Conservation (phyloP, 2,888 invertebrate genomes). For the Onchidella celtica region DNA sequence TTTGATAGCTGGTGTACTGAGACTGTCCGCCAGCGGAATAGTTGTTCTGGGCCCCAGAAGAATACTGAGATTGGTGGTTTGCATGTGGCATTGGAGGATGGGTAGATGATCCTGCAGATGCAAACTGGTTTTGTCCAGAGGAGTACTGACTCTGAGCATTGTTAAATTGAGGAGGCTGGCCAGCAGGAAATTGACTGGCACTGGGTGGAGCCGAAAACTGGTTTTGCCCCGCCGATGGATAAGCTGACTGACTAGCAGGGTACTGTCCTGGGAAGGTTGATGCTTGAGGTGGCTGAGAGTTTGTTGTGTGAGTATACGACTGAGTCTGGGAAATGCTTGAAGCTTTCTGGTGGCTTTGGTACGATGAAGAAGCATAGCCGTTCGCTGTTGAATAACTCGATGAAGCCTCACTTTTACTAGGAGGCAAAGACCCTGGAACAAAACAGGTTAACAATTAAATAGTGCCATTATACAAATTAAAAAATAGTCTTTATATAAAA, state of each 20-base stretch:
- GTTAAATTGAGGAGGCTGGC: conserved; percentile 43
- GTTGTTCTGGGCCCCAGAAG: conserved; percentile 49
- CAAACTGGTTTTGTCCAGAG: conserved; percentile 56
- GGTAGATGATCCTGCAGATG: conserved; percentile 11
- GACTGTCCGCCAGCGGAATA: conserved; percentile 51
- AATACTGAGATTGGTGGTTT: conserved; percentile 52
- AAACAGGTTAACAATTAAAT: conserved; percentile 21
- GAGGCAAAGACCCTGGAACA: conserved; percentile 59
- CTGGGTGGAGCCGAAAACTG: conserved; percentile 53
- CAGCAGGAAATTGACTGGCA: conserved; percentile 38
- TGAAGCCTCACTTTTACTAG: conserved; percentile 57
- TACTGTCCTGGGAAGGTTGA: conserved; percentile 50
- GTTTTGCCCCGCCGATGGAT: conserved; percentile 39
- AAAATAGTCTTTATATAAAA: not conserved
- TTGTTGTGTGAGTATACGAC: conserved; percentile 53
- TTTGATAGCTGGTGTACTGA: conserved; percentile 61
- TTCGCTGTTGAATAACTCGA: conserved; percentile 53
- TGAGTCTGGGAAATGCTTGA: conserved; percentile 53
- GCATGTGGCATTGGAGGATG: conserved; percentile 34
- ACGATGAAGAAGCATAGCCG: conserved; percentile 58
- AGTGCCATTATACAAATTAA: not conserved
- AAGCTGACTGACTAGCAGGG: conserved; percentile 48
- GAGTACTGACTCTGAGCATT: conserved; percentile 60
- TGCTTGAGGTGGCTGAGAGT: conserved; percentile 47
- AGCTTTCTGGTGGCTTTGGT: conserved; percentile 49